Evolutionary conservation across 2,113 vertebrate genomes (phyloP).

Genomic region (Dissostichus mawsoni): DNA sequence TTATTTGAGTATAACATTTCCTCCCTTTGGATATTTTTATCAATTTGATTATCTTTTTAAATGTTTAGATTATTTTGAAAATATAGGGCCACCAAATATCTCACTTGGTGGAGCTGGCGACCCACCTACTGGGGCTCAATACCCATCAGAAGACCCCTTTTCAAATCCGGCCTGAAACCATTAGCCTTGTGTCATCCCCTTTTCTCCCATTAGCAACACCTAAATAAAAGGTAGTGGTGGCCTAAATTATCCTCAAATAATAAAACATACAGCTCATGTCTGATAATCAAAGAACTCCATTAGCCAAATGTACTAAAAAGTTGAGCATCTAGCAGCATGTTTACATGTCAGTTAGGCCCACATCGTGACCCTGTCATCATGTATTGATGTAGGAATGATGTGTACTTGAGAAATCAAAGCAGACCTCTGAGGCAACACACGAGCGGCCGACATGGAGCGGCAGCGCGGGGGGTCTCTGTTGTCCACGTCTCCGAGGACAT

Average conservation of each 20-base stretch:
- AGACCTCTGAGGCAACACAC: conserved; percentile 24
- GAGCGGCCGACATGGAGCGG: background rate
- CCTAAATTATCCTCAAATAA: background rate
- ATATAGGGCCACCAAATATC: no score
- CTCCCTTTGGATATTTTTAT: no score
- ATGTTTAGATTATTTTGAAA: no score
- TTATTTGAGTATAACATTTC: no score
- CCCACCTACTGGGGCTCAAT: no score
- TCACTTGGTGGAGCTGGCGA: no score
- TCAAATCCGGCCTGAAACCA: no score
- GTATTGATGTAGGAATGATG: conserved; percentile 21
- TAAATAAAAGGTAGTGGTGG: no score
- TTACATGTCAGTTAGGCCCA: background rate
- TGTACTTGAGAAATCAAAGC: conserved; percentile 50
- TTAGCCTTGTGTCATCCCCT: no score
- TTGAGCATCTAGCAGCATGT: background rate
- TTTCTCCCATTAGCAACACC: no score
- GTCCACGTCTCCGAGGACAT: conserved; percentile 32
- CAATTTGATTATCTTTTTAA: no score
- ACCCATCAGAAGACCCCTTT: no score
- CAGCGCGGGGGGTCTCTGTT: background rate
- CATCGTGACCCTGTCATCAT: background rate
- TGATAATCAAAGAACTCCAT: background rate
- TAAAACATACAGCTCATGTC: background rate
- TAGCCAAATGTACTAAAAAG: background rate